Base-by-base conservation (phyloP, 2,888 invertebrate genomes). In the Polymixis lichenea region DNA sequence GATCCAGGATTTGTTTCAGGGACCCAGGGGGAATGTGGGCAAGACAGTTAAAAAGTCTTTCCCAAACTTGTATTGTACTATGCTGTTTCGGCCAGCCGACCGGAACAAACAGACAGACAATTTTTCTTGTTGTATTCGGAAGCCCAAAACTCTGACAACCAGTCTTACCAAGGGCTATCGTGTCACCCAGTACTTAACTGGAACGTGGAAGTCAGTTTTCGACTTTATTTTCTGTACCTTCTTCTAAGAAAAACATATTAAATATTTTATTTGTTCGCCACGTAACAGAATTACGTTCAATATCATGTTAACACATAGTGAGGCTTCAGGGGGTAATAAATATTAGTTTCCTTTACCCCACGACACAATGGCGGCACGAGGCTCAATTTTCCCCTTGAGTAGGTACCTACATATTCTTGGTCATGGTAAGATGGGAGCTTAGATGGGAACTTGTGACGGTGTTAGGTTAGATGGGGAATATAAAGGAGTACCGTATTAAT, bases 351-450 rank as follows among this genome's bases (percentile, higher is more conserved):
- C 46, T 65, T 11, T 65, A 15, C 51, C 68, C 51, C 53, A 19
- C 53, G 22, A 75, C 53, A 78, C 43, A 75, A 80, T 55, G 71
- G 71, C 70, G 76, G 65, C 51, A 25, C 70, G 67, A 51, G 72
- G 53, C 25, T 61, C 82, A 70, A 84, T 84, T 79, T 81, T 61
- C 71, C 66, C 80, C 75, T 43, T 65, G 85, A 83, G 79, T 38
- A 38, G 38, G 38, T 61, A 66, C 9, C 32, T 13, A 32, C 83
- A 38, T 66, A 67, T 75, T 64, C 64, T 75, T 58, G n/a, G 46
- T 64, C 32, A 65, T 55, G 56, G 76, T 1, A 64, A 53, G 49
- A 46, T 53, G 61, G n/a, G 56, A 22, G 82, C 25, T 81, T 81
- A 65, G 53, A 73, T 73, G 72, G 66, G 8, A 28, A 28, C 17